These are phyloP conservation scores for Mystacornis crossleyi DNA, from an alignment of 2,113 vertebrate genomes.

Conservation along the genomic window DNA sequence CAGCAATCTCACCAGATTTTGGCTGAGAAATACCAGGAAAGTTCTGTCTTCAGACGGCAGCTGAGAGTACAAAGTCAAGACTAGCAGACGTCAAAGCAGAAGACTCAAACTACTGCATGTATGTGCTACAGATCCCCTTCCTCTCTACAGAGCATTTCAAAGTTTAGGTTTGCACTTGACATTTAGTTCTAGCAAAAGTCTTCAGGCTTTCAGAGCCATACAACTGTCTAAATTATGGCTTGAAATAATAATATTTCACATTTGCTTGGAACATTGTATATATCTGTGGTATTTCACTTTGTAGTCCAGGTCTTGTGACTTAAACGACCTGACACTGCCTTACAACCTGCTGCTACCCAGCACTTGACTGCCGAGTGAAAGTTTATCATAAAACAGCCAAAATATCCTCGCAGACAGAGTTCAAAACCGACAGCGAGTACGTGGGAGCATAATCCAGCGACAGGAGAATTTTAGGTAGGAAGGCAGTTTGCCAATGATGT, in stretches of 20 bases:
- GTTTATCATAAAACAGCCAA: constrained; percentile 37
- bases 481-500: not conserved
- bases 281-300: constrained; percentile 79
- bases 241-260: constrained; percentile 77
- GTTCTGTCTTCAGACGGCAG: not conserved
- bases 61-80: not conserved
- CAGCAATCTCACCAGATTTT: not conserved
- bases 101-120: not conserved
- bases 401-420: not conserved
- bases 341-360: constrained; percentile 70
- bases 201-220: constrained; percentile 13
- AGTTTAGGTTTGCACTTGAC: not conserved
- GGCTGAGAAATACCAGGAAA: not conserved
- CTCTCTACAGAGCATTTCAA: not conserved
- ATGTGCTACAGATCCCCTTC: not conserved
- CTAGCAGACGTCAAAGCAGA: not conserved
- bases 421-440: not conserved
- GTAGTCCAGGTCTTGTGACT: constrained; percentile 65
- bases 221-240: constrained; percentile 59
- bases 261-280: constrained; percentile 68
- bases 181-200: not conserved
- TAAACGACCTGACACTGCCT: constrained; percentile 65
- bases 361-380: constrained; percentile 59
- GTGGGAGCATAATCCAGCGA: not conserved
- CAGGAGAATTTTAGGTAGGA: not conserved